These are phyloP conservation scores for Syrmaticus mikado DNA, from an alignment of 2,113 vertebrate genomes.

Conservation along the genomic window DNA sequence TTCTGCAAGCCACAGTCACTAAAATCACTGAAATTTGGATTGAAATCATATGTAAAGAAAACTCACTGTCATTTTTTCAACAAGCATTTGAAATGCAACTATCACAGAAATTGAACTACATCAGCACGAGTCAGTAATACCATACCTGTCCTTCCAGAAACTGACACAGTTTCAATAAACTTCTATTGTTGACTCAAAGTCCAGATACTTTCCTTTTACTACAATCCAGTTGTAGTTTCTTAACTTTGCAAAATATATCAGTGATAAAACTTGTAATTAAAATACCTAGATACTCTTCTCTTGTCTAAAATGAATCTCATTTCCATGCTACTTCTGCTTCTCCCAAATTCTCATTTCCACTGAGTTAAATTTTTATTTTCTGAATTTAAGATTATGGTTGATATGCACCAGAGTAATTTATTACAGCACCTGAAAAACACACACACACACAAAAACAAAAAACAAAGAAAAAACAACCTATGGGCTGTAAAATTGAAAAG, in stretches of 20 bases:
- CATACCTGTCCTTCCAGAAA: background rate
- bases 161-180: background rate
- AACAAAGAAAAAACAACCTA: background rate
- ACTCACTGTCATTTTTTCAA: background rate
- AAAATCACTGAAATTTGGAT: background rate
- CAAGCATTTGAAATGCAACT: background rate
- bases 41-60: background rate
- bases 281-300: background rate
- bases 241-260: background rate
- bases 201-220: background rate
- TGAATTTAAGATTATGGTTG: background rate
- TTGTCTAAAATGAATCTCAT: background rate
- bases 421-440: background rate
- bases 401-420: background rate
- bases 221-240: background rate
- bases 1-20: constrained; percentile 19
- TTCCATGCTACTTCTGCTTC: background rate
- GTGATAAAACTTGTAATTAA: background rate
- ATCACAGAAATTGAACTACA: background rate
- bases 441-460: too few species aligned
- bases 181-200: background rate
- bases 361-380: background rate
- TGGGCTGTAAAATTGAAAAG: background rate
- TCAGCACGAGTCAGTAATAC: background rate
- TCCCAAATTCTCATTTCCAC: background rate